Evolutionary conservation across 2,113 vertebrate species (phyloP), one percentile per base, ranked within the genome.

Genomic region (Cnemophilus loriae): DNA sequence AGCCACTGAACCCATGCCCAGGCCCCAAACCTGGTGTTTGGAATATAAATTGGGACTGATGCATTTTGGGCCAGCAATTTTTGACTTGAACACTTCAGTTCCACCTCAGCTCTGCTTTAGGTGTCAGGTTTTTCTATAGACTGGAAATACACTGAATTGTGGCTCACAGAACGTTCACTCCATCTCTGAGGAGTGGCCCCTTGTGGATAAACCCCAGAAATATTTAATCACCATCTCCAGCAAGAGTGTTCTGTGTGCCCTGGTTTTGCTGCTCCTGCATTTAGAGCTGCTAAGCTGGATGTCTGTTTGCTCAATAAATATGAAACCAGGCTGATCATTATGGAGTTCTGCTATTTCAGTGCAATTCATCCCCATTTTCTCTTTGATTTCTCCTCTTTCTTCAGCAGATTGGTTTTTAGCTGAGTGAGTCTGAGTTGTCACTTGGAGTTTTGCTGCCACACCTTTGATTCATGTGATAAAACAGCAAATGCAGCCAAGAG

Each of bases 401-500:
- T 53, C 81, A 63, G 22, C 3, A 59, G 92, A 84, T 94, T 86
- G 63, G 55, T n/a, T 95, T 96, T 78, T 55, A 89, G 64, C 60
- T 63, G 69, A 87, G 78, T 7, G 39, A 94, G n/a, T 19, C 41
- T 10, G 50, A 89, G 80, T 50, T 91, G 73, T 78, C 82, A 67
- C 41, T 67, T 41, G 52, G 73, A 67, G 52, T 87, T 95, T 74
- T 23, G 28, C 27, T 57, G 84, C 50, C 52, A 33, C 56, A 28
- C n/a, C 87, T 97, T 79, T 91, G 84, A 94, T 87, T 94, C 73
- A 17, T 56, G 65, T 26, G 74, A 89, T 55, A 28, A 91, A 94
- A 78, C 90, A 83, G 65, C 47, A 61, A 87, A 47, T 50, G 60
- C 87, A 89, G 69, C 65, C 88, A 76, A 32, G 35, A 89, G 64